These are phyloP conservation scores for Cyprinodon diabolis DNA, from an alignment of 2,797 vertebrate species.

Conservation along the genomic window DNA sequence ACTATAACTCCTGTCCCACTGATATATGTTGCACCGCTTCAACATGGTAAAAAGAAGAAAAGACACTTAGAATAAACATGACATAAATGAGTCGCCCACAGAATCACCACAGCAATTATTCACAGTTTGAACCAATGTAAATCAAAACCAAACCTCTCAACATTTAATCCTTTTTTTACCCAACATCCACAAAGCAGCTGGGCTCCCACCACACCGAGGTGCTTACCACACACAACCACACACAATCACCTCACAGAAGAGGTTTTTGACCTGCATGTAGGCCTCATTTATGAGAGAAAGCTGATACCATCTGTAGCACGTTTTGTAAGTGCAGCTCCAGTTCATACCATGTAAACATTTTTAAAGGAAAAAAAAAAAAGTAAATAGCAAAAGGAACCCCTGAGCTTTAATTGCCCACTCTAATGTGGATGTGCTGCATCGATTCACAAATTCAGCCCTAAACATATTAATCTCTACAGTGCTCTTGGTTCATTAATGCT, in stretches of 20 bases:
- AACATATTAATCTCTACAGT: conserved; percentile 2
- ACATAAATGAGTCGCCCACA: conserved; percentile 68
- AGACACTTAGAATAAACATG: conserved; percentile 58
- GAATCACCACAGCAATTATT: conserved; percentile 70
- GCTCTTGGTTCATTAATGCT: not conserved
- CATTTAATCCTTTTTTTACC: conserved; percentile 55
- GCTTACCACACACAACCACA: conserved; percentile 56
- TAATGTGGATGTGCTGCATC: conserved; percentile 52
- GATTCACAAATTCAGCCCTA: conserved; percentile 39
- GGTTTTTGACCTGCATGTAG: conserved; percentile 66
- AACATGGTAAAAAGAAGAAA: conserved; percentile 15
- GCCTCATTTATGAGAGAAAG: conserved; percentile 69
- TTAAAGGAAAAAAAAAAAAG: conserved; percentile 47
- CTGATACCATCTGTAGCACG: conserved; percentile 65
- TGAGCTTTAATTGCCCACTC: conserved; percentile 28
- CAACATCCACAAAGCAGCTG: conserved; percentile 61
- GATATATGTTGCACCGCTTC: conserved; percentile 19
- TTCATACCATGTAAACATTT: conserved; percentile 77
- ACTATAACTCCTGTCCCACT: conserved; percentile 23
- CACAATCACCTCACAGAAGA: conserved; percentile 67
- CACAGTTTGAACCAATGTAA: conserved; percentile 65
- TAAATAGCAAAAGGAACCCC: conserved; percentile 42
- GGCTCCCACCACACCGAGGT: conserved; percentile 52
- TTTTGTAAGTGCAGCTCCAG: conserved; percentile 74
- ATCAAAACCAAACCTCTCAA: conserved; percentile 58